Conservation (phyloP, 2,113 vertebrate species). For the Corvus hawaiiensis region DNA sequence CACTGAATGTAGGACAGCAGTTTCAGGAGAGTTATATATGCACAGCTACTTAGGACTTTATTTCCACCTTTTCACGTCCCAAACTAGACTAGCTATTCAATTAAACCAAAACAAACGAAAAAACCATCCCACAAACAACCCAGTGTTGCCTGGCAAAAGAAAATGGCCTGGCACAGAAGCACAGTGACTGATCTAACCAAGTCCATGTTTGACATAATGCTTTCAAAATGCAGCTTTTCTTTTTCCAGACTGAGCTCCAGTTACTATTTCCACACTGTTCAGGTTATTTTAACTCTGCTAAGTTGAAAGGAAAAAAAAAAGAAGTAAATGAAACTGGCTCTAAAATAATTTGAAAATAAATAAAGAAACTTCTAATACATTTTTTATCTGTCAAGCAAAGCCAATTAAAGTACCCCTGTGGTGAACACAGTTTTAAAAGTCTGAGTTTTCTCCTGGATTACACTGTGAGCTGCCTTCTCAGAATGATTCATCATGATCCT, state of each 20-base stretch:
- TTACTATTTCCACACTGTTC: background rate
- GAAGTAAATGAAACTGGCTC: background rate
- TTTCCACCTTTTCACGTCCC: background rate
- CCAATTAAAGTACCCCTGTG: background rate
- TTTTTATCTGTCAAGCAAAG: constrained; percentile 2
- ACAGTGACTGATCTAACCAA: background rate
- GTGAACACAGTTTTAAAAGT: background rate
- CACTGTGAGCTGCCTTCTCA: background rate
- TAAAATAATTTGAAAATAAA: background rate
- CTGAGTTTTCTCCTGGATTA: background rate
- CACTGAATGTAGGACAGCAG: background rate
- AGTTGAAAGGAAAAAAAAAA: background rate
- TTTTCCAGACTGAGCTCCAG: background rate
- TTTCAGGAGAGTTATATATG: background rate
- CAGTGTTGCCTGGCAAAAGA: background rate
- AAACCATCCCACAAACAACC: background rate
- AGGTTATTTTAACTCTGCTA: background rate
- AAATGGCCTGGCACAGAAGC: background rate
- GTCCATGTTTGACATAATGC: background rate
- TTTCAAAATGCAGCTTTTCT: background rate
- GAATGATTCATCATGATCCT: constrained; percentile 7
- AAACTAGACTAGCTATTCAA: background rate
- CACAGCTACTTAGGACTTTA: background rate
- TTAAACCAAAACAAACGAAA: background rate
- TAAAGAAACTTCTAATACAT: background rate